Conservation (phyloP, 2,888 invertebrate species). For the Cheilosia soror region DNA sequence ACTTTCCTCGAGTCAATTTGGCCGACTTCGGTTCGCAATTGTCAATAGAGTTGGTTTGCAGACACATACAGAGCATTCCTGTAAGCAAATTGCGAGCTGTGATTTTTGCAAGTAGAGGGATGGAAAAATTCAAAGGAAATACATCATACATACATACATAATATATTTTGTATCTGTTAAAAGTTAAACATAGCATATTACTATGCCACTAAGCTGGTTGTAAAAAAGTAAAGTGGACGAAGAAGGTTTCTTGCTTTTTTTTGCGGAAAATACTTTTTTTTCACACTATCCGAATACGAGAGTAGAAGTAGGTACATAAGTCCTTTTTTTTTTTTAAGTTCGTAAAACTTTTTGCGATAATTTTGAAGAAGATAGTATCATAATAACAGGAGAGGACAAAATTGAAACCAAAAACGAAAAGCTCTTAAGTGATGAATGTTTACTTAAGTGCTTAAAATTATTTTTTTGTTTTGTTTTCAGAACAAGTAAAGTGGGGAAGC, state of each 20-base stretch:
- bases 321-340: constrained; percentile 19
- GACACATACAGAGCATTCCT: constrained; percentile 10
- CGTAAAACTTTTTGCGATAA: constrained; percentile 45
- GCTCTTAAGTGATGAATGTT: constrained; percentile 75
- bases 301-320: not conserved
- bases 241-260: constrained; percentile 32
- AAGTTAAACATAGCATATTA: constrained; percentile 64
- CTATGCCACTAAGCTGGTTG: constrained; percentile 57
- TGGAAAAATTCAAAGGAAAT: not conserved
- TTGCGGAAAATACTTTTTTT: constrained; percentile 32
- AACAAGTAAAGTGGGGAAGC: constrained; percentile 30
- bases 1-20: constrained; percentile 66
- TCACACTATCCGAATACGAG: constrained; percentile 11
- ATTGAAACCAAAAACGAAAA: constrained; percentile 63
- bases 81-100: constrained; percentile 43
- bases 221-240: constrained; percentile 27
- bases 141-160: not conserved
- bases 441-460: constrained; percentile 76
- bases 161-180: not conserved
- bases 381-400: constrained; percentile 44
- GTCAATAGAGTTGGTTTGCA: constrained; percentile 53
- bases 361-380: constrained; percentile 52
- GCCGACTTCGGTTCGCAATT: constrained; percentile 49
- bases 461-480: constrained; percentile 37
- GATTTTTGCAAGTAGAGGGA: constrained; percentile 38